A percentile compares a stretch with the other conserved stretches of the same genome.
Conservation (phyloP, 2,888 invertebrate species). For the Ennomos fuscantarius region DNA sequence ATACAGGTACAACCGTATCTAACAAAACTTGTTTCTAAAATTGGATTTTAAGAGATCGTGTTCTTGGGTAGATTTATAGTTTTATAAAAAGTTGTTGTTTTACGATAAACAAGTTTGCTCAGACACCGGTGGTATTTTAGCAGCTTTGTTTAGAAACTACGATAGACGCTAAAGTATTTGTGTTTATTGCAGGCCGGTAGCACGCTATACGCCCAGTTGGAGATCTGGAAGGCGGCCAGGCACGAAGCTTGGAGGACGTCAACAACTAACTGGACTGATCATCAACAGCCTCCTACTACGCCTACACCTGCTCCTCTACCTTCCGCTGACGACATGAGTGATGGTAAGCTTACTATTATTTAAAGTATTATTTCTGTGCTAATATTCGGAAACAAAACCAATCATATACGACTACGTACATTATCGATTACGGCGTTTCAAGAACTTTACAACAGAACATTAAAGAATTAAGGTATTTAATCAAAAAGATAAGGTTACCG, state of each 20-base stretch:
- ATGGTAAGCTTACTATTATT: constrained; percentile 81
- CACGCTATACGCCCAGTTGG: constrained; percentile 93
- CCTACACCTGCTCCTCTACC: constrained; percentile 75
- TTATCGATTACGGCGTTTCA: not conserved
- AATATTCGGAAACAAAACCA: no score
- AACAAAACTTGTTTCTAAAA: constrained; percentile 45
- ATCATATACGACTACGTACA: no score
- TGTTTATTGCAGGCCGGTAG: constrained; percentile 89
- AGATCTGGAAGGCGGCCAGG: constrained; percentile 95
- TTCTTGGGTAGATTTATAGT: constrained; percentile 22
- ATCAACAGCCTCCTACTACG: constrained; percentile 69
- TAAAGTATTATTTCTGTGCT: not conserved
- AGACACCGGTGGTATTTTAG: constrained; percentile 13
- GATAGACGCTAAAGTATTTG: constrained; percentile 17
- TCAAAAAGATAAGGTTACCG: constrained; percentile 1
- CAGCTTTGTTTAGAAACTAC: constrained; percentile 24
- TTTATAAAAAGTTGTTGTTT: constrained; percentile 23
- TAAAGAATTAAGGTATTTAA: constrained; percentile 3
- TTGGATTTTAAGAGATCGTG: constrained; percentile 34
- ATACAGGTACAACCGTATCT: constrained; percentile 5
- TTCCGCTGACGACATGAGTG: constrained; percentile 88
- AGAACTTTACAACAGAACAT: not conserved
- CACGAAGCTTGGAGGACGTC: constrained; percentile 82
- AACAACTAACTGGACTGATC: constrained; percentile 75
- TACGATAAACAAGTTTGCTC: constrained; percentile 15